phyloP scores from a whole-genome alignment of 2,888 invertebrate genomes.

The Synergus laeviventris region DNA sequence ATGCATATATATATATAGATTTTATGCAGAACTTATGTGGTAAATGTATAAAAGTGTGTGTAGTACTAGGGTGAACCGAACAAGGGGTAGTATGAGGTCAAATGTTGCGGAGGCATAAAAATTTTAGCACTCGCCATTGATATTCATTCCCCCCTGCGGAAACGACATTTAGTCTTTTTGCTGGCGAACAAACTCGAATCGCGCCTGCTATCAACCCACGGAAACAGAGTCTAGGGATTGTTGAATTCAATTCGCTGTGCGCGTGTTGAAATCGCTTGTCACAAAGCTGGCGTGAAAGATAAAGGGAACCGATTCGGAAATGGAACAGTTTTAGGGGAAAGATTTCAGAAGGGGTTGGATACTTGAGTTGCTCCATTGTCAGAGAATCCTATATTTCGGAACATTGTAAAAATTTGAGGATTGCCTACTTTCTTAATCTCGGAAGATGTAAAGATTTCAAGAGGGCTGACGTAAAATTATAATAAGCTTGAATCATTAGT shows the following conservation, averaged over 20 bases:
- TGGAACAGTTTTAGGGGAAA: constrained; percentile 33
- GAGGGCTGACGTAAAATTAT: no score
- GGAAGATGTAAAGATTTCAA: no score
- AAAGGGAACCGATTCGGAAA: constrained; percentile 39
- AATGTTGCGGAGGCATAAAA: constrained; percentile 38
- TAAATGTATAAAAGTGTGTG: neutral
- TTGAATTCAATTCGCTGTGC: constrained; percentile 38
- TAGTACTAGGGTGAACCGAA: constrained; percentile 26
- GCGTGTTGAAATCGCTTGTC: constrained; percentile 40
- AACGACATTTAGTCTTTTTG: constrained; percentile 41
- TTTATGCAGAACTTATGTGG: neutral
- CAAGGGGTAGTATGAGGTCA: constrained; percentile 30
- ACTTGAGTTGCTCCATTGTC: constrained; percentile 39
- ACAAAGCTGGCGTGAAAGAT: constrained; percentile 41
- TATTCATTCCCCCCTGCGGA: constrained; percentile 38
- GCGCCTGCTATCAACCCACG: constrained; percentile 39
- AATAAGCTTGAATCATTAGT: no score
- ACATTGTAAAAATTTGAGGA: neutral
- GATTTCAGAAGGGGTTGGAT: constrained; percentile 39
- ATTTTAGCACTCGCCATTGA: constrained; percentile 35
- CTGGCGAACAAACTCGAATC: constrained; percentile 39
- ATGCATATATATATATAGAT: constrained; percentile 3
- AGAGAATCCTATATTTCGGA: neutral
- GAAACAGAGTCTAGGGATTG: constrained; percentile 39
- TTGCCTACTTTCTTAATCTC: no score